Base-by-base conservation (phyloP, 2,888 invertebrate species). In the Sepiola atlantica region DNA sequence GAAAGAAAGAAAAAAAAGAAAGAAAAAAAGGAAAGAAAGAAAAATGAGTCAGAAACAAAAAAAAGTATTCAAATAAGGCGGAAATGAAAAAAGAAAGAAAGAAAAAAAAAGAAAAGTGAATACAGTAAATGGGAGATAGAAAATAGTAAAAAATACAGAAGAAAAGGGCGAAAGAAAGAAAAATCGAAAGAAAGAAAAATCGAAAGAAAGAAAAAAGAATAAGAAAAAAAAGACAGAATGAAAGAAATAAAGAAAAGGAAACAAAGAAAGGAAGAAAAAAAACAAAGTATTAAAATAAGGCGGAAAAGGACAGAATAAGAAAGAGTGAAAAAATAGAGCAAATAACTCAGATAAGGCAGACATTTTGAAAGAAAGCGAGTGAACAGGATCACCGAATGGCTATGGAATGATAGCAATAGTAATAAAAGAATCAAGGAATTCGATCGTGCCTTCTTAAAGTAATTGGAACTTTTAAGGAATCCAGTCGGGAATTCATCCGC, bases 361-460 rank as follows among this genome's bases (percentile, higher is more conserved):
- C 2, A 4, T 4, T 45, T 4, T 45, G 45, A 45, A 45, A 45
- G 45, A 45, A 45, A 45, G 45, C 2, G n/a, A 1, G 16, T 16
- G 32, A n/a, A n/a, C n/a, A 32, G 16, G 77, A 77, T 21, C 14
- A n/a, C 16, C 16, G 77, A 77, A n/a, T 32, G n/a, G 77, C 14
- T 16, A 32, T 77, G 77, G 32, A 77, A 77, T 4, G n/a, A 16
- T 77, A n/a, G 18, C n/a, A 10, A 28, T 20, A n/a, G 77, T n/a
- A n/a, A 16, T 12, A 77, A n/a, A 77, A 77, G 77, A 77, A n/a
- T 77, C 77, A n/a, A 77, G n/a, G 77, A 77, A 77, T 77, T 77
- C 77, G 77, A 77, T 77, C 77, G 77, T 77, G 77, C n/a, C n/a
- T 77, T 77, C n/a, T 77, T 77, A 77, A 77, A 77, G n/a, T 77